Evolutionary conservation across 2,113 vertebrate genomes (phyloP).

Genomic region (Tinamus guttatus): DNA sequence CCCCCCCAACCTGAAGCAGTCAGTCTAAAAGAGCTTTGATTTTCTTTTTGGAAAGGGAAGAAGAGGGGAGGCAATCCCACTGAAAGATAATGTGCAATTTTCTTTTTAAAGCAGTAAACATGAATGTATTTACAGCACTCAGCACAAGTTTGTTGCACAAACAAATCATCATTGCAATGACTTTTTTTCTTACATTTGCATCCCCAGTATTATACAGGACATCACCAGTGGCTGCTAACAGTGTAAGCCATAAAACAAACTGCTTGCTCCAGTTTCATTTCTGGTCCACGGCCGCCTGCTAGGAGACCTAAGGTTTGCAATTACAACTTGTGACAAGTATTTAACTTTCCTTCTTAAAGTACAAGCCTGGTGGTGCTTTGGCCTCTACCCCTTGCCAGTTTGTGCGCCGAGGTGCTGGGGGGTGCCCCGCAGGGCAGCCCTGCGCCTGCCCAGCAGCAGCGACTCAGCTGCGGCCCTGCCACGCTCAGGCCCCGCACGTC

Average conservation of each 20-base stretch:
- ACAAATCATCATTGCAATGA: constrained; percentile 63
- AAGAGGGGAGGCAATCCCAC: constrained; percentile 69
- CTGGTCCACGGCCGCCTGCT: constrained; percentile 53
- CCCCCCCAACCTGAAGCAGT: constrained; percentile 64
- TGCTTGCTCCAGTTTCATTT: constrained; percentile 64
- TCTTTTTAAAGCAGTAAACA: constrained; percentile 80
- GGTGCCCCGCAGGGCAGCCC: background rate
- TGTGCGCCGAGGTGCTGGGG: background rate
- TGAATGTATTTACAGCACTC: constrained; percentile 78
- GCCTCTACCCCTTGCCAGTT: fast-evolving
- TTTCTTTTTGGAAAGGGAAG: constrained; percentile 57
- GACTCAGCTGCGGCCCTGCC: background rate
- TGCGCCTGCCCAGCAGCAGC: background rate
- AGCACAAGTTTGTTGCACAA: constrained; percentile 71
- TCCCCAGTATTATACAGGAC: constrained; percentile 63
- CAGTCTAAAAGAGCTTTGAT: constrained; percentile 70
- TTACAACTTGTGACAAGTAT: background rate
- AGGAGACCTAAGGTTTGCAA: background rate
- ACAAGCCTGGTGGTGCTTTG: background rate
- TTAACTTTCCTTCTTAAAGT: background rate
- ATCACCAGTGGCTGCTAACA: constrained; percentile 52
- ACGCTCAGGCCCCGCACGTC: background rate
- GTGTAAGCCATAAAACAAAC: constrained; percentile 48
- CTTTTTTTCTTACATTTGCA: constrained; percentile 66
- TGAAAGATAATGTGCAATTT: constrained; percentile 81